Base-by-base conservation (phyloP, 2,888 invertebrate genomes). In the Chesias legatella region DNA sequence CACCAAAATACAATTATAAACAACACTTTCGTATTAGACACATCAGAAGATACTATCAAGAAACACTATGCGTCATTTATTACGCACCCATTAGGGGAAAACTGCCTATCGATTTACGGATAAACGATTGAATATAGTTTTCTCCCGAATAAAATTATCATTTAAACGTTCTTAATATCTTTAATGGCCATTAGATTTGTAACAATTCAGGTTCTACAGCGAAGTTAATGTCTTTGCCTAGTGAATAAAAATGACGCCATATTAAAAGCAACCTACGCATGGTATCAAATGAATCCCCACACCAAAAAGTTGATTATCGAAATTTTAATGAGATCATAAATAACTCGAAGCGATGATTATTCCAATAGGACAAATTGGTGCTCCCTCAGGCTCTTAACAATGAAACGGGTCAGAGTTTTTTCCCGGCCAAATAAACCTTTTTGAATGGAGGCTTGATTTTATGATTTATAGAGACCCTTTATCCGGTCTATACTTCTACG, bases 401-500 rank as follows among this genome's bases (percentile, higher is more conserved):
- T 79, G 63, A 66, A 69, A 59, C 61, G 66, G 81, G 79, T 81
- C 79, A 79, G 63, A 47, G 53, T 70, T 79, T 84, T 85, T 81
- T 79, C 60, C 67, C 65, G 58, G 62, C 73, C 71, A 77, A 80
- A 83, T 79, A 78, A 78, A 84, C 78, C 79, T 68, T 67, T 71
- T 73, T 83, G 77, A 86, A 85, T 83, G 72, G 79, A 65, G 65
- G 68, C 81, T 72, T 86, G 86, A 86, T 86, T 88, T 86, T 86
- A 86, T 86, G 85, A 88, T 86, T 85, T 88, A 88, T 88, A 79
- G 71, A 68, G 37, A 59, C 73, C 80, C 76, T 84, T 85, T 84
- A 86, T 84, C 72, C 76, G 69, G 71, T 67, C 71, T 61, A 72
- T 71, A 75, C 78, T 80, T 75, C 83, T 73, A 65, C 72, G 76